phyloP scores from a whole-genome alignment of 2,888 invertebrate genomes.

The Phaedon cochleariae region DNA sequence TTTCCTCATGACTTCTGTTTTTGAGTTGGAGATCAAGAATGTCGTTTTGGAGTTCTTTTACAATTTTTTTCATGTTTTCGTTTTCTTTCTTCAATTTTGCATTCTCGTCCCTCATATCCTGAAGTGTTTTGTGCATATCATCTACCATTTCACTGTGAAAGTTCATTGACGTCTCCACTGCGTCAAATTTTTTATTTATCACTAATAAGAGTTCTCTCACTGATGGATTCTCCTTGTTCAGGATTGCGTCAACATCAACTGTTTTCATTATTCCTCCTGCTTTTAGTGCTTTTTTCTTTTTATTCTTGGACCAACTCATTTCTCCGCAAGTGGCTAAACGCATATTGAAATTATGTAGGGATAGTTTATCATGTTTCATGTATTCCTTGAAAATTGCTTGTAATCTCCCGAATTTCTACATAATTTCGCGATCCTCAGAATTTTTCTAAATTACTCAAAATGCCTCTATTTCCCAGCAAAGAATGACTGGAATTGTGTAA shows the following conservation, averaged over 20 bases:
- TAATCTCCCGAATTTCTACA: too few relatives aligned
- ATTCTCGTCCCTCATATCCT: constrained; percentile 1
- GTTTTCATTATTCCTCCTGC: not conserved
- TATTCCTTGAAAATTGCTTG: too few relatives aligned
- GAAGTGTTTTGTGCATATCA: not conserved
- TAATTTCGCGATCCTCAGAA: too few relatives aligned
- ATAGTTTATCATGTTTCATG: too few relatives aligned
- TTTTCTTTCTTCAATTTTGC: constrained; percentile 1
- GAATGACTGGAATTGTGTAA: too few relatives aligned
- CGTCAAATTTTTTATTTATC: constrained; percentile 5
- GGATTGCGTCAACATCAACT: constrained; percentile 7
- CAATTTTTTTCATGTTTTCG: constrained; percentile 6
- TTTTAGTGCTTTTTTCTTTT: not conserved
- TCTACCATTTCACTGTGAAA: constrained; percentile 11
- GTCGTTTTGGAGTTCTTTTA: constrained; percentile 12
- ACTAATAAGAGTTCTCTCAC: constrained; percentile 10
- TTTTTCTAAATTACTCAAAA: too few relatives aligned
- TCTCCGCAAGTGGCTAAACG: too few relatives aligned
- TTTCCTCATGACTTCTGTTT: constrained; percentile 1
- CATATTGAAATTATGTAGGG: too few relatives aligned
- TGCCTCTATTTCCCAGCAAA: too few relatives aligned
- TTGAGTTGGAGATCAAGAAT: constrained; percentile 10
- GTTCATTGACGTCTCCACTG: constrained; percentile 8
- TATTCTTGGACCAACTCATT: constrained; percentile 11
- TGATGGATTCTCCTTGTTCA: constrained; percentile 12